phyloP scores from a whole-genome alignment of 2,797 vertebrate genomes.

The Siniperca undulata region DNA sequence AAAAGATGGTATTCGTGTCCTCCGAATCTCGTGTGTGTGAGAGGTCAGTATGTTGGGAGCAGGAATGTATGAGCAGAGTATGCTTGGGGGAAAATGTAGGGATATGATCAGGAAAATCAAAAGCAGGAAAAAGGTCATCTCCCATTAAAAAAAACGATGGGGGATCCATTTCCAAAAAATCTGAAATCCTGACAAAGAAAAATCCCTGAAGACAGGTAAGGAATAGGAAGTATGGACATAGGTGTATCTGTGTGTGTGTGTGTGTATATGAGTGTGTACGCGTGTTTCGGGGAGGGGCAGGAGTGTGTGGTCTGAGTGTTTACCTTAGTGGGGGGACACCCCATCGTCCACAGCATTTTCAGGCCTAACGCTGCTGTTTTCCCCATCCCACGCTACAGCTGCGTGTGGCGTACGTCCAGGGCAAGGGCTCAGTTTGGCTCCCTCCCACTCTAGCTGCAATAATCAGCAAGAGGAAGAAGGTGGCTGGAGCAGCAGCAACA shows the following conservation, averaged over 20 bases:
- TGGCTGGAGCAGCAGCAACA: conserved; percentile 90
- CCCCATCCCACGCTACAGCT: conserved; percentile 89
- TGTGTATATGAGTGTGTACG: conserved; percentile 59
- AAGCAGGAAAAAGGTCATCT: conserved; percentile 22
- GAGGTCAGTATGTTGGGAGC: conserved; percentile 55
- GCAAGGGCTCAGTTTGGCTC: conserved; percentile 87
- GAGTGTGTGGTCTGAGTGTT: conserved; percentile 87
- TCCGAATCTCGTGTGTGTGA: conserved; percentile 53
- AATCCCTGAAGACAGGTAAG: conserved; percentile 57
- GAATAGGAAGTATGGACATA: conserved; percentile 48
- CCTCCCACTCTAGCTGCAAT: conserved; percentile 90
- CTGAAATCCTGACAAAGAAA: conserved; percentile 58
- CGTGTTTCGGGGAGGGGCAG: conserved; percentile 78
- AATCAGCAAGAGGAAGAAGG: conserved; percentile 91
- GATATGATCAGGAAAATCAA: conserved; percentile 44
- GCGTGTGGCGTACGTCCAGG: conserved; percentile 87
- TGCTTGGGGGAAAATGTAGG: conserved; percentile 20
- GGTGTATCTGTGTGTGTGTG: conserved; percentile 45
- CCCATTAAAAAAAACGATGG: conserved; percentile 23
- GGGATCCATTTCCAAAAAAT: conserved; percentile 54
- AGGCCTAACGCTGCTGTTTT: conserved; percentile 89
- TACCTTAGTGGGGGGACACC: conserved; percentile 88
- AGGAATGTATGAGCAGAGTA: conserved; percentile 79
- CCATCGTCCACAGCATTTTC: conserved; percentile 89
- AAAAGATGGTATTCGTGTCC: conserved; percentile 44